Evolutionary conservation across 2,113 vertebrate genomes (phyloP).

Genomic region (Lanius ludovicianus): DNA sequence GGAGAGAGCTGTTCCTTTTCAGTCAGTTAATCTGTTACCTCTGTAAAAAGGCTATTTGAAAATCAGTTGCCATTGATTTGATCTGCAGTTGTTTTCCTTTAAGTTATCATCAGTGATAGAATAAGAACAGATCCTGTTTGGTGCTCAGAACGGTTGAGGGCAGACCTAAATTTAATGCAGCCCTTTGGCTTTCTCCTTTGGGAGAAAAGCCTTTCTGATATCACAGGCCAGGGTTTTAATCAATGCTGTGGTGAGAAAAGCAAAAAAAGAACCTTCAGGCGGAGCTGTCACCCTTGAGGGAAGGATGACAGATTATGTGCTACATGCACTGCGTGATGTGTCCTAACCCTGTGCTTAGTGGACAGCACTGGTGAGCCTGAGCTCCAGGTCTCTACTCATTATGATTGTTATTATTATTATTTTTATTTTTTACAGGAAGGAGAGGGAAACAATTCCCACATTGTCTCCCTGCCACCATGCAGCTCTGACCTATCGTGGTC

Average conservation of each 20-base stretch:
- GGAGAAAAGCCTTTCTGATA: not conserved
- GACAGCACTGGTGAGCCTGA: not conserved
- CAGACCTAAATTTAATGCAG: not conserved
- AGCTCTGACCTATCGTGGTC: not conserved
- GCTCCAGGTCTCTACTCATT: not conserved
- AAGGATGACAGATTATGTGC: not conserved
- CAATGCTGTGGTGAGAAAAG: not conserved
- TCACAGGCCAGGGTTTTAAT: not conserved
- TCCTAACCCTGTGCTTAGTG: not conserved
- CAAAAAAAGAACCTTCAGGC: not conserved
- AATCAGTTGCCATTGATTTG: not conserved
- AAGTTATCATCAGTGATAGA: not conserved
- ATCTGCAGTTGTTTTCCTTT: not conserved
- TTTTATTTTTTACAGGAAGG: not conserved
- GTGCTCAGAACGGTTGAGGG: not conserved
- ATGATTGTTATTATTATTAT: not conserved
- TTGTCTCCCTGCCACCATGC: not conserved
- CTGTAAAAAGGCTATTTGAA: not conserved
- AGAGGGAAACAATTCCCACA: not conserved
- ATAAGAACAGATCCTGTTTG: not conserved
- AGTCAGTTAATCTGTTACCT: not conserved
- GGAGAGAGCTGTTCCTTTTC: not conserved
- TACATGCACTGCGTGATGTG: not conserved
- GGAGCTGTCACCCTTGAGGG: not conserved
- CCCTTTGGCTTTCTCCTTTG: not conserved